Base-by-base conservation (phyloP, 2,797 vertebrate genomes). In the Centropyge bicolor region DNA sequence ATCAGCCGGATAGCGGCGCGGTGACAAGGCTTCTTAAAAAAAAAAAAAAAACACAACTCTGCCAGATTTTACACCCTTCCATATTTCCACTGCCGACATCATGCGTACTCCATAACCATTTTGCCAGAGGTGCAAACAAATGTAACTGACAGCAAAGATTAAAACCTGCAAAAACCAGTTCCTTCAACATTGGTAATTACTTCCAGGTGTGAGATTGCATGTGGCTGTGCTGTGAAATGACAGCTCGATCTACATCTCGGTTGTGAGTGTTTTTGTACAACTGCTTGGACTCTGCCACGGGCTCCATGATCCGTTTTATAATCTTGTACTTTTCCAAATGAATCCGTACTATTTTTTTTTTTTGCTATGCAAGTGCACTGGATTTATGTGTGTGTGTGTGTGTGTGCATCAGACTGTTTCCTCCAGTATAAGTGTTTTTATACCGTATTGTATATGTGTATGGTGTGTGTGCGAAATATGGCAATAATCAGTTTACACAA, bases 401-500 rank as follows among this genome's bases (percentile, higher is more conserved):
- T 40, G 8, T 38, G 7, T 57, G 40, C 8, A 46, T 41, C 27
- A 5, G 9, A 45, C 45, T 41, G 20, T 66, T 70, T 60, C 13
- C 16, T 43, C 49, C 3, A 5, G 40, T 13, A 22, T 5, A 1
- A 12, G 1, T 8, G 19, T 46, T 46, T 55, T 40, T 16, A n/a
- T 43, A 41, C 5, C 70, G 20, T 24, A 35, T 24, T 45, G 35
- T 65, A 27, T 46, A 20, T 74, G 8, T 45, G 7, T 45, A 11
- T 56, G 43, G 11, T 51, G 6, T 5, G 61, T 43, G 27, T 59
- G 41, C 36, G 52, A 70, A 78, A 48, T 16, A 38, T 16, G 17
- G 38, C 60, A 71, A 24, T 67, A 79, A 76, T 81, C 69, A 65
- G 6, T 80, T 69, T 62, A 66, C 38, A 59, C 36, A 22, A 78